phyloP scores from a whole-genome alignment of 2,888 invertebrate genomes.

The Pachydiplax longipennis region DNA sequence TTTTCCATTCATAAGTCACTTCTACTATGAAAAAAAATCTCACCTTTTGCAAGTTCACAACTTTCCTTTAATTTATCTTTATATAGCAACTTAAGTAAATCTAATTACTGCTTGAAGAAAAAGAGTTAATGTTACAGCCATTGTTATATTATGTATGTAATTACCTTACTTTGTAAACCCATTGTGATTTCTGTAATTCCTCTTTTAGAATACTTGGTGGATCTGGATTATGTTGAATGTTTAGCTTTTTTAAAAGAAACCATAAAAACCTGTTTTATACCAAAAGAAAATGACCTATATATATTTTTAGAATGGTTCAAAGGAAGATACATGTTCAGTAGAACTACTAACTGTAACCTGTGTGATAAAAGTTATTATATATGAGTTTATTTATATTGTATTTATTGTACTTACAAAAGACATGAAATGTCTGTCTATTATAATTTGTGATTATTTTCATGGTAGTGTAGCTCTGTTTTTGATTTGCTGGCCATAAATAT shows the following conservation, averaged over 20 bases:
- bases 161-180: too few species aligned
- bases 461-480: background rate
- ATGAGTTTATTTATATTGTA: background rate
- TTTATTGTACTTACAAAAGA: background rate
- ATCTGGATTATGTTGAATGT: background rate
- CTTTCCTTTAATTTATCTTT: background rate
- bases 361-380: background rate
- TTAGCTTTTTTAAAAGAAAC: background rate
- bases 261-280: background rate
- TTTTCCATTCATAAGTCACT: background rate
- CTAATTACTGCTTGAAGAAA: too few species aligned
- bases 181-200: too few species aligned
- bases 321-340: background rate
- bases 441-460: background rate
- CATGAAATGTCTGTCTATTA: background rate
- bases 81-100: too few species aligned
- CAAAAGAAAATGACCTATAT: background rate
- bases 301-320: background rate
- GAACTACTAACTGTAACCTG: background rate
- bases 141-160: too few species aligned
- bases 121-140: too few species aligned
- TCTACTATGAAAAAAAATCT: background rate
- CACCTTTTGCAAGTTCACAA: background rate
- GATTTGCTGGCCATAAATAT: background rate
- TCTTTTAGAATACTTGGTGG: background rate